Percentiles rank a stretch among this genome's conserved stretches.
Evolutionary conservation across 2,888 invertebrate genomes (phyloP).

Genomic region (Litoditis marina): DNA sequence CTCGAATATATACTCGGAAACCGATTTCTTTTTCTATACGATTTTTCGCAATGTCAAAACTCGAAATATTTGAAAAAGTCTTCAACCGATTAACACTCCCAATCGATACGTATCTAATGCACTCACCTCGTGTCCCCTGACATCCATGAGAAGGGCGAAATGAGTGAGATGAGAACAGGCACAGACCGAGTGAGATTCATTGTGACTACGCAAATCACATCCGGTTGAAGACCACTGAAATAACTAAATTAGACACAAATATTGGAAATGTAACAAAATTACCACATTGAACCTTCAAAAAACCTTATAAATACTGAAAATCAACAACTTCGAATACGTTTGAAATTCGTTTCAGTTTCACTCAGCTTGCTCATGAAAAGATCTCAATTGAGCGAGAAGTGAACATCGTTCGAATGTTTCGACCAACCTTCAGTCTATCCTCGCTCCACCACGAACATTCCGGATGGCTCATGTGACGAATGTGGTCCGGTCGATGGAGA

Average conservation of each 20-base stretch:
- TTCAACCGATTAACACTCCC: no score
- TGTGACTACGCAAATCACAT: conserved; percentile 73
- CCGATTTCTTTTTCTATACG: no score
- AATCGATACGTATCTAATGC: no score
- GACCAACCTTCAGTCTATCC: conserved; percentile 19
- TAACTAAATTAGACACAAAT: neutral
- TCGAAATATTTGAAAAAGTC: no score
- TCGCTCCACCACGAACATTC: conserved; percentile 50
- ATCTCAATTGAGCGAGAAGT: no score
- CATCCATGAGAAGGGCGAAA: conserved; percentile 57
- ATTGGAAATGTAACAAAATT: no score
- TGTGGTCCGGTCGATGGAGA: conserved; percentile 22
- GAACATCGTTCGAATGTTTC: no score
- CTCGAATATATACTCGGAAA: no score
- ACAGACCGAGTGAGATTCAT: conserved; percentile 75
- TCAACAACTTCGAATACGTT: no score
- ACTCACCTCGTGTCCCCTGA: conserved; percentile 36
- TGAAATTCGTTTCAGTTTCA: no score
- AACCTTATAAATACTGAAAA: neutral
- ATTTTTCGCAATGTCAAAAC: no score
- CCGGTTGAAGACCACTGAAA: conserved; percentile 69
- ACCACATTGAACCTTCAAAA: neutral
- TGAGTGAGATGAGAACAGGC: conserved; percentile 55
- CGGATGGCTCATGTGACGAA: conserved; percentile 35
- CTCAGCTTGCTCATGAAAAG: no score